A percentile compares a stretch with the other conserved stretches of the same genome.
Conservation (phyloP, 2,888 invertebrate genomes). For the Autographa pulchrina region DNA sequence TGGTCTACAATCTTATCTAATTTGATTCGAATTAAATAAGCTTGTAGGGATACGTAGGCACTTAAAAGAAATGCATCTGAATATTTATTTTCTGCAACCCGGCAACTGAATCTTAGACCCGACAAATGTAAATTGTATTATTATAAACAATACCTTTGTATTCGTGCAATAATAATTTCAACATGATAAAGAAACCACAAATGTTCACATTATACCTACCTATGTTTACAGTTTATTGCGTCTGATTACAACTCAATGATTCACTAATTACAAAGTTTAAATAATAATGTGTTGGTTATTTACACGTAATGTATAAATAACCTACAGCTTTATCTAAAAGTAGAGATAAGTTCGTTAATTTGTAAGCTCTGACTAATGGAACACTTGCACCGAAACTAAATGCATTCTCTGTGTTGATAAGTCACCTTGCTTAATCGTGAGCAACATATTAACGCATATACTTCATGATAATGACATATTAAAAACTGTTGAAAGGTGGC, state of each 20-base stretch:
- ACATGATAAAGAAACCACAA: neutral
- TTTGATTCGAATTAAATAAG: too few relatives aligned
- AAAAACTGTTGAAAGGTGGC: too few relatives aligned
- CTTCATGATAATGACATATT: too few relatives aligned
- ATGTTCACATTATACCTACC: constrained; percentile 1
- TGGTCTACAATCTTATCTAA: too few relatives aligned
- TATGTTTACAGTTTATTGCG: constrained; percentile 1
- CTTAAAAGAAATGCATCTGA: neutral
- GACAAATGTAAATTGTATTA: neutral
- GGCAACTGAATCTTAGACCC: neutral
- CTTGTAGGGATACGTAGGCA: neutral
- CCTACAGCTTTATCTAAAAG: neutral
- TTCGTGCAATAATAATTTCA: neutral
- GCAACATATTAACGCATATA: neutral
- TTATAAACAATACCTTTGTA: constrained; percentile 1
- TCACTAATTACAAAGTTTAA: constrained; percentile 1
- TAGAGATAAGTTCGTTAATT: neutral
- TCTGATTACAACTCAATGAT: neutral
- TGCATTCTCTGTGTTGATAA: neutral
- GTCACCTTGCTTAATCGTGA: neutral
- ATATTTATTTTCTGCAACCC: too few relatives aligned
- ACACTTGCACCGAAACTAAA: neutral
- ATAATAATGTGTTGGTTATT: constrained; percentile 4
- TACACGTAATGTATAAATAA: neutral
- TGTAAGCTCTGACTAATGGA: neutral